A percentile compares a stretch with the other conserved stretches of the same genome.
Conservation (phyloP, 1,140 invertebrate genomes). For the Drosophila hydei region DNA sequence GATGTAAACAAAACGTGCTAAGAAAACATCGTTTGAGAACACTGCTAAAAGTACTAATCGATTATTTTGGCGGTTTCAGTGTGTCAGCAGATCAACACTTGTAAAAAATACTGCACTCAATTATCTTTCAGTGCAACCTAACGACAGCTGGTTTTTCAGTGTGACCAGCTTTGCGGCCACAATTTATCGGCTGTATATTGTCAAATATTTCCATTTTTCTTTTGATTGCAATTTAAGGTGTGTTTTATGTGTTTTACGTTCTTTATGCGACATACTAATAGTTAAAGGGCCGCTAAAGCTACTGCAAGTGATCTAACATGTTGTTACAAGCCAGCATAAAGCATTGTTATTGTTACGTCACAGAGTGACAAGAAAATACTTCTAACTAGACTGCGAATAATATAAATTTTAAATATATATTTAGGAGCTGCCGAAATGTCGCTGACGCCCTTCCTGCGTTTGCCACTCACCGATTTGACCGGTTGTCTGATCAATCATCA, state of each 20-base stretch:
- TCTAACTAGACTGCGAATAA: constrained; percentile 16
- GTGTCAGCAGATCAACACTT: too few relatives aligned
- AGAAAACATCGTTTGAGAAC: constrained; percentile 2
- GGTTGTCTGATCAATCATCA: constrained; percentile 87
- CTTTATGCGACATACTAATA: background rate
- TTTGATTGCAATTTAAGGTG: constrained; percentile 53
- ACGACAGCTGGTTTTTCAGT: constrained; percentile 13
- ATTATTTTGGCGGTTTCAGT: background rate
- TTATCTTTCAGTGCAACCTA: background rate
- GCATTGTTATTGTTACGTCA: constrained; percentile 73
- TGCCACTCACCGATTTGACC: constrained; percentile 88
- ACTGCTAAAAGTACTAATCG: background rate
- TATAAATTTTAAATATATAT: background rate
- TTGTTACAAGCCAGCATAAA: background rate
- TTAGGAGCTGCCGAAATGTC: constrained; percentile 74
- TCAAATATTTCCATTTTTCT: constrained; percentile 38
- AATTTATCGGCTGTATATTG: constrained; percentile 14
- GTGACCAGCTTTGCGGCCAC: constrained; percentile 15
- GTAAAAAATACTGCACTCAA: background rate
- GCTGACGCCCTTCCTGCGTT: constrained; percentile 86
- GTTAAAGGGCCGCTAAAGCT: too few relatives aligned
- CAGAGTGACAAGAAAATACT: constrained; percentile 16
- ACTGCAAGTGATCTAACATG: background rate
- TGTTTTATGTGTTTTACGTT: background rate
- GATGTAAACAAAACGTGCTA: constrained; percentile 65